phyloP scores from a whole-genome alignment of 2,888 invertebrate species.

The Eugnorisma glareosa region DNA sequence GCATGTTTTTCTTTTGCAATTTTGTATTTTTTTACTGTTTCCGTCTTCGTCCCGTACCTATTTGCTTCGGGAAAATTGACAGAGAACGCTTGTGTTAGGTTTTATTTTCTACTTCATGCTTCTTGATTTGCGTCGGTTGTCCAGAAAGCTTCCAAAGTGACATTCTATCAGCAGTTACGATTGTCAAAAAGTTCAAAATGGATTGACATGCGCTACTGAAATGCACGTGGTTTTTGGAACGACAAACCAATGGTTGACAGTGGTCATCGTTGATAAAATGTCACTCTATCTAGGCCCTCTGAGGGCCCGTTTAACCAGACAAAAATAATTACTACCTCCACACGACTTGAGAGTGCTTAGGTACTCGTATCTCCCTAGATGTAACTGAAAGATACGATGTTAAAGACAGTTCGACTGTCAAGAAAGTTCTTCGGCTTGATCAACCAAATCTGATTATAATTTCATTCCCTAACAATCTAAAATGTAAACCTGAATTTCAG shows the following conservation, averaged over 20 bases:
- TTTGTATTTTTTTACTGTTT: conserved; percentile 54
- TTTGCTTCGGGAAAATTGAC: conserved; percentile 41
- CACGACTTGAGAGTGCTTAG: background rate
- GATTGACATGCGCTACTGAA: background rate
- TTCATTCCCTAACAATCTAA: background rate
- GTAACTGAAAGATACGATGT: background rate
- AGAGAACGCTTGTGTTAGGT: background rate
- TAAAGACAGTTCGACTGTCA: background rate
- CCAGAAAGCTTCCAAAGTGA: background rate
- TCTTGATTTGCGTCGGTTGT: background rate
- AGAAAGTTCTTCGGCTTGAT: background rate
- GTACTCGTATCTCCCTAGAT: background rate
- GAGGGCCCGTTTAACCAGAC: background rate
- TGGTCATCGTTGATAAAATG: background rate
- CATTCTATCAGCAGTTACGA: background rate
- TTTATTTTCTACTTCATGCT: conserved; percentile 6
- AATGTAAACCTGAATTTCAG: conserved; percentile 28
- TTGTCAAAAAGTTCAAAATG: background rate
- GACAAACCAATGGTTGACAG: background rate
- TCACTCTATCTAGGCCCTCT: background rate
- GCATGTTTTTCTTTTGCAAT: conserved; percentile 51
- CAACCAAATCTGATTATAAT: conserved; percentile 3
- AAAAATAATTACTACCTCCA: background rate
- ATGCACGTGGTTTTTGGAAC: background rate
- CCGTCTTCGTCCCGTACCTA: conserved; percentile 26